Evolutionary conservation across 2,888 invertebrate genomes (phyloP).

Genomic region (Sphinx pinastri): DNA sequence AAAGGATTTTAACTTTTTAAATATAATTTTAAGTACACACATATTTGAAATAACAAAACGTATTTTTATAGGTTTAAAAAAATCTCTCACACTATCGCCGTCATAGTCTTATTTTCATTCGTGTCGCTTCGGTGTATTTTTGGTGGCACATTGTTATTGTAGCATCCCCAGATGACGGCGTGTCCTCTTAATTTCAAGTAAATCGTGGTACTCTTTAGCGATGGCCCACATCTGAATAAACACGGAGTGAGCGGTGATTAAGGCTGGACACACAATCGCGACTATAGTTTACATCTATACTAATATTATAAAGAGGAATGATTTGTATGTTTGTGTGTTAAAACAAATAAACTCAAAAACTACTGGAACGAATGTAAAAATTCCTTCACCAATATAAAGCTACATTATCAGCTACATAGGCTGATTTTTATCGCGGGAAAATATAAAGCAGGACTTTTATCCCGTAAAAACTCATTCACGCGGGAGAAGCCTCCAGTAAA

Average conservation of each 20-base stretch:
- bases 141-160: slow-evolving; percentile 75
- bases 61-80: slow-evolving; percentile 34
- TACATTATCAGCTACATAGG: too few relatives aligned
- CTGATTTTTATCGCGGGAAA: too few relatives aligned
- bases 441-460: too few relatives aligned
- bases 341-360: too few relatives aligned
- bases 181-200: slow-evolving; percentile 82
- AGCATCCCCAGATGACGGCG: slow-evolving; percentile 71
- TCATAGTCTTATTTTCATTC: slow-evolving; percentile 38
- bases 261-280: slow-evolving; percentile 21
- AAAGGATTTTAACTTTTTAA: too few relatives aligned
- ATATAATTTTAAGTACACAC: too few relatives aligned
- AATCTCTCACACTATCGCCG: slow-evolving; percentile 37
- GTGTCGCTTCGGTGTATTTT: slow-evolving; percentile 66
- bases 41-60: slow-evolving; percentile 33
- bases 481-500: too few relatives aligned
- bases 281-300: not conserved
- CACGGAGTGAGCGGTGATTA: slow-evolving; percentile 47
- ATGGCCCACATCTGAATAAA: slow-evolving; percentile 81
- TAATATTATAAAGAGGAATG: not conserved
- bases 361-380: too few relatives aligned
- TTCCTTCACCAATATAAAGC: too few relatives aligned
- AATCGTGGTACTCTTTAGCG: slow-evolving; percentile 75
- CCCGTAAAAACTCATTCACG: too few relatives aligned
- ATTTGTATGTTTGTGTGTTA: too few relatives aligned